Evolutionary conservation across 1,140 invertebrate genomes (phyloP), one percentile per base, ranked within the genome.

Genomic region (Drosophila ironensis): DNA sequence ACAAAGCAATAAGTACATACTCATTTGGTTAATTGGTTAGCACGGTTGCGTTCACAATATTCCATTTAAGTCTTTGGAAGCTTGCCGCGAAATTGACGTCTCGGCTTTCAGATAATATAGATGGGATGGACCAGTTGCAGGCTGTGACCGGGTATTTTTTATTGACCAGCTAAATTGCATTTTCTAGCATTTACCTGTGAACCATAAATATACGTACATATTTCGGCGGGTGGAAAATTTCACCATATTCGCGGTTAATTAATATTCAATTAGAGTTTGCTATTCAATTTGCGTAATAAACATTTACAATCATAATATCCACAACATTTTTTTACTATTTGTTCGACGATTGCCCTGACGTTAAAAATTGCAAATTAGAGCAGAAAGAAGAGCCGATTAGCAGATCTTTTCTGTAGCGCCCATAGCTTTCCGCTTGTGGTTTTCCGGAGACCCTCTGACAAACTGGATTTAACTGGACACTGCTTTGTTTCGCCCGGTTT

Each of bases 151-250:
- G n/a, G n/a, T n/a, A n/a, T n/a, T 12, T 12, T 33, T 35, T n/a
- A 6, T 30, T 30, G 27, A 3, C 27, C 3, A n/a, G 1, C 27
- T 1, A 12, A 33, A 33, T 3, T 9, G 19, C 19, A 52, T 53
- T 67, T 59, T 69, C 64, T 69, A 59, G 44, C 66, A 59, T 69
- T 70, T 70, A 57, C 52, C 30, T 37, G 66, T 24, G 66, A 70
- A 70, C 14, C 11, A 25, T 47, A 67, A 51, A 66, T 27, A 51
- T 12, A 11, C 11, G 33, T 47, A 67, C 41, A 66, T 27, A 51
- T 12, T 51, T 51, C 33, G 59, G 27, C 41, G 20, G 61, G 63
- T 70, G 66, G 66, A 70, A 70, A 70, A 45, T 59, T 70, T 44
- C 6, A 40, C 17, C 28, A 37, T 48, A 17, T 20, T 30, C 35